A percentile compares a stretch with the other conserved stretches of the same genome.
Conservation (phyloP, 2,797 vertebrate species). For the Clarias pachynema region DNA sequence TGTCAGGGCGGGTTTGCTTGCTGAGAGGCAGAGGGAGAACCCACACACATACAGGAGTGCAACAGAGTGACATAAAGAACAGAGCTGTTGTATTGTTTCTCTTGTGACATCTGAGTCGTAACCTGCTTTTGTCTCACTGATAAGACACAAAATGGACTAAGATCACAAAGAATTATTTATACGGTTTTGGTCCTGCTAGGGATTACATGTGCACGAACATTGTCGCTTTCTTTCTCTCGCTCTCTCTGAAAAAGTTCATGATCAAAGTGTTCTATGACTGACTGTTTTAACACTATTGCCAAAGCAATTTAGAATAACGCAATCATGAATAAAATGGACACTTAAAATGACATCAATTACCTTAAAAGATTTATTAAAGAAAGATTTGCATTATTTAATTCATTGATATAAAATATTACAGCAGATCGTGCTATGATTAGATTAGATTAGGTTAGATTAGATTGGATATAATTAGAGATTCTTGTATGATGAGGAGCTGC, state of each 20-base stretch:
- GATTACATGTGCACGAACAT: constrained; percentile 16
- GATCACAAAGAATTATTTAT: constrained; percentile 49
- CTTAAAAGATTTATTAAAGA: too few relatives aligned
- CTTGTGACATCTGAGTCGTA: constrained; percentile 2
- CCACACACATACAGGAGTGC: neutral
- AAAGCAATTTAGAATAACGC: too few relatives aligned
- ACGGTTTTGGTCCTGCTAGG: constrained; percentile 4
- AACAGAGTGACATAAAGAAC: neutral
- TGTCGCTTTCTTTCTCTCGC: neutral
- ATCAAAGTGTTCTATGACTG: too few relatives aligned
- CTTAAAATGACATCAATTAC: too few relatives aligned
- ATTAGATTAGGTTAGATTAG: too few relatives aligned
- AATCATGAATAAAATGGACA: too few relatives aligned
- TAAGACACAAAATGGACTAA: constrained; percentile 38
- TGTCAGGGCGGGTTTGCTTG: neutral
- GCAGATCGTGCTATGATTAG: too few relatives aligned
- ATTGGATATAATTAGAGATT: too few relatives aligned
- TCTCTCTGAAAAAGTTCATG: neutral
- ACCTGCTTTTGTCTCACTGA: constrained; percentile 42
- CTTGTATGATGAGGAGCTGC: too few relatives aligned
- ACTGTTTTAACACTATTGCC: too few relatives aligned
- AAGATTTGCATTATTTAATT: too few relatives aligned
- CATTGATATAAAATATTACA: too few relatives aligned
- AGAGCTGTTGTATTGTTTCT: neutral
- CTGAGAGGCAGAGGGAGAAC: neutral